Base-by-base conservation (phyloP, 2,113 vertebrate genomes). In the Pyxicephalus adspersus region DNA sequence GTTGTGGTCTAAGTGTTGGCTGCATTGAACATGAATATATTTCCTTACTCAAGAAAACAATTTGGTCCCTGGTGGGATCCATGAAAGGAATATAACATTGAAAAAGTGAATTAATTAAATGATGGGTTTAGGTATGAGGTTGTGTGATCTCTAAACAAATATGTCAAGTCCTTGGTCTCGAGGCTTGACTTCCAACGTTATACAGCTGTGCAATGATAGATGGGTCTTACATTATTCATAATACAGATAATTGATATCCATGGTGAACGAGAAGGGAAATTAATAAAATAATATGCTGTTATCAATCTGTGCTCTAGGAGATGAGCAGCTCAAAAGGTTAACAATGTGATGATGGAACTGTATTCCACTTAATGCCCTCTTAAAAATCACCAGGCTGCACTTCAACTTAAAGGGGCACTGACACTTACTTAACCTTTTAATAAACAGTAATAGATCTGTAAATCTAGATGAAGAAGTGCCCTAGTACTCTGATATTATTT, bases 211-310 rank as follows among this genome's bases (percentile, higher is more conserved):
- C 34, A 34, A n/a, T 29, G 61, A 31, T 75, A 74, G 51, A 75
- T 66, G 25, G 51, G 3, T 64, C 45, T 75, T 82, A 54, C 70
- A 82, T 75, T 74, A 72, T 75, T 82, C 60, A 82, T 75, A 28
- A n/a, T 22, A 16, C 50, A 66, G 71, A 66, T 82, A 74, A 75
- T 75, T 82, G 80, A 82, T 82, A 82, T 66, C 61, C 80, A 65
- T 29, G 17, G 51, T 58, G 70, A 75, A 66, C 29, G 8, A 66
- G 80, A 31, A 75, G 45, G 52, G 52, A 66, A 82, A 82, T 82
- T 75, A 82, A 75, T 82, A 80, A 82, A 82, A 75, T 66, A 82
- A 82, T 75, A 82, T 58, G 67, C 61, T 75, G 50, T 66, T 82
- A 81, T 82, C 71, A 82, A 66, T 75, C 80, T 81, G 28, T 65